Base-by-base conservation (phyloP, 2,113 vertebrate genomes). In the Scytalopus superciliaris region DNA sequence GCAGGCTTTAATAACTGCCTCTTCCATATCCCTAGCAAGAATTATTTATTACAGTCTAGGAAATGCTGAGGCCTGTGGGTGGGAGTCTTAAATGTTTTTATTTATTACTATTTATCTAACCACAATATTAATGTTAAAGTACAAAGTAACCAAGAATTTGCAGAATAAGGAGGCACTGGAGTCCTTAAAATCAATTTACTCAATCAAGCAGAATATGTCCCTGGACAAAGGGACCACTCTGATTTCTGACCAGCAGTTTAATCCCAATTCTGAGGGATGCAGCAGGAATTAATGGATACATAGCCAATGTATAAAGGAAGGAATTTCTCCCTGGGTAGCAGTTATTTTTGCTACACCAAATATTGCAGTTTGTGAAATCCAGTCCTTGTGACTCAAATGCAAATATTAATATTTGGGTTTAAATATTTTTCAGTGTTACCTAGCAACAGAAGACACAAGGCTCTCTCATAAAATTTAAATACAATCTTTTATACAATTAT, bases 81-180 rank as follows among this genome's bases (percentile, higher is more conserved):
- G 44, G 14, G 11, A 84, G 70, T 13, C 40, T 83, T 60, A 76
- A 96, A 69, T 11, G 28, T 87, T 85, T 87, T 5, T 94, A 69
- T 96, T 91, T 91, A 87, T 94, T 87, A 42, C 62, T 16, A 50
- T 87, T 94, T 93, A 63, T 94, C 55, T 83, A 74, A 12, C 52
- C 25, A 49, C 49, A 56, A 23, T 73, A 91, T 85, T 87, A 91
- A 69, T 21, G 35, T 57, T 84, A 49, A 88, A 84, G 39, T 67
- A 88, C 14, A 69, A 70, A 25, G 33, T 52, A 91, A 59, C 40
- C 27, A 64, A 59, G 64, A 92, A 63, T 14, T 30, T 87, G 28
- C 37, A 84, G 44, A 80, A 31, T 28, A 82, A 62, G 40, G 37
- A 16, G 30, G 15, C 42, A 37, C 9, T 47, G 30, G 19, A 70